phyloP scores from a whole-genome alignment of 1,140 invertebrate genomes.

The Brachionus manjavacas region DNA sequence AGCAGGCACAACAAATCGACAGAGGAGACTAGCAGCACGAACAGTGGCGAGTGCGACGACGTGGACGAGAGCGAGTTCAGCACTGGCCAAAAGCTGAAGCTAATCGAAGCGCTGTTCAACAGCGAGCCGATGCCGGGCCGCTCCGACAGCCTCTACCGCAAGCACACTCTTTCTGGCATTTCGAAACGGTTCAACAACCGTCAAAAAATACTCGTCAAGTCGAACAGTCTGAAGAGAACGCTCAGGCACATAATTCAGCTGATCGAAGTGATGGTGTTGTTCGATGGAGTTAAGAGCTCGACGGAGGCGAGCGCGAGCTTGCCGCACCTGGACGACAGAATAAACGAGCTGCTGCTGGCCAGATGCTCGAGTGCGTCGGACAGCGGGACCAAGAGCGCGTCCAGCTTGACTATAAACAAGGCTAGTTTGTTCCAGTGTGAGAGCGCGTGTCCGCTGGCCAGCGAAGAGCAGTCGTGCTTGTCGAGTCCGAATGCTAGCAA shows the following conservation, averaged over 20 bases:
- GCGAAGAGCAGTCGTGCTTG: slow-evolving; percentile 26
- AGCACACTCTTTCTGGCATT: not conserved
- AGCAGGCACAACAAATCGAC: not conserved
- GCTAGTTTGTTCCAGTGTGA: not conserved
- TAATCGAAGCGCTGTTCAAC: not conserved
- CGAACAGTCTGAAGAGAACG: not conserved
- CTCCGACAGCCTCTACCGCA: not conserved
- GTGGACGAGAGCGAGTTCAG: not conserved
- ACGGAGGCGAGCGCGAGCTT: not conserved
- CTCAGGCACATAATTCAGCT: not conserved
- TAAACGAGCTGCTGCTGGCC: not conserved
- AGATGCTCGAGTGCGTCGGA: not conserved
- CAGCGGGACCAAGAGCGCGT: not conserved
- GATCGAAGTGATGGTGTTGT: not conserved
- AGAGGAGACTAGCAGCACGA: not conserved
- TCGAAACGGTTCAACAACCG: slow-evolving; percentile 17
- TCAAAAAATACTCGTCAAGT: not conserved
- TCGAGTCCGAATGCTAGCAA: slow-evolving; percentile 10
- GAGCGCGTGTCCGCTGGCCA: slow-evolving; percentile 1
- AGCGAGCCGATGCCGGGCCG: not conserved
- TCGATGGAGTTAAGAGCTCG: not conserved
- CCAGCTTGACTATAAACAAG: not conserved
- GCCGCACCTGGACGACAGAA: not conserved
- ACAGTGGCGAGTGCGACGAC: not conserved
- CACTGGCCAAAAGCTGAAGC: not conserved